These are phyloP conservation scores for Trogon melanurus DNA, from an alignment of 2,113 vertebrate genomes.

Conservation along the genomic window DNA sequence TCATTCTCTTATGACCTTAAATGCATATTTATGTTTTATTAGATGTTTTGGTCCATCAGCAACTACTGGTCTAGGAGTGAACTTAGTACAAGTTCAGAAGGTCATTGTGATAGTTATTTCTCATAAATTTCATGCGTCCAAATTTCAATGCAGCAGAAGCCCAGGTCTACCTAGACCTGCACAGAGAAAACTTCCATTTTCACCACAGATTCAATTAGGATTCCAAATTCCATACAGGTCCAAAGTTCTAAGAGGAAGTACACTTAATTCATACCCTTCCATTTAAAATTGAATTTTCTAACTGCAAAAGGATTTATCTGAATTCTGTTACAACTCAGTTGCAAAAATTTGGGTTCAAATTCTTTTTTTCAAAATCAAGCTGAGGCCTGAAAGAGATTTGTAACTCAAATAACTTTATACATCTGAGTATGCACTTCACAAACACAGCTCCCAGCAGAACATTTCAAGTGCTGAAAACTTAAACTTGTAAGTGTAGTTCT, in stretches of 20 bases:
- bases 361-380: background rate
- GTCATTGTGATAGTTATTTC: background rate
- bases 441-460: background rate
- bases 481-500: background rate
- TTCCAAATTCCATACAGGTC: background rate
- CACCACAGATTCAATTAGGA: background rate
- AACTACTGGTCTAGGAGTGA: background rate
- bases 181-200: background rate
- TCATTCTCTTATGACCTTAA: background rate
- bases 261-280: background rate
- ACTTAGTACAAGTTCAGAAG: background rate
- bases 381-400: background rate
- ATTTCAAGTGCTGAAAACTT: background rate
- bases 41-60: background rate
- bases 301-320: background rate
- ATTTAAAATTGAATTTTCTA: slow-evolving; percentile 39
- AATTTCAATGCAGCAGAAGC: background rate
- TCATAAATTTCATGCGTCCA: background rate
- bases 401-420: background rate
- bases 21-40: background rate
- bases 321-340: background rate
- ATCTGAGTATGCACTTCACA: background rate
- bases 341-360: background rate
- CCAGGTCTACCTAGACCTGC: background rate
- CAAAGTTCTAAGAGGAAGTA: background rate